Percentiles rank a stretch among this genome's conserved stretches.
phyloP scores from a whole-genome alignment of 2,113 vertebrate genomes.

The Catharus fuscescens region DNA sequence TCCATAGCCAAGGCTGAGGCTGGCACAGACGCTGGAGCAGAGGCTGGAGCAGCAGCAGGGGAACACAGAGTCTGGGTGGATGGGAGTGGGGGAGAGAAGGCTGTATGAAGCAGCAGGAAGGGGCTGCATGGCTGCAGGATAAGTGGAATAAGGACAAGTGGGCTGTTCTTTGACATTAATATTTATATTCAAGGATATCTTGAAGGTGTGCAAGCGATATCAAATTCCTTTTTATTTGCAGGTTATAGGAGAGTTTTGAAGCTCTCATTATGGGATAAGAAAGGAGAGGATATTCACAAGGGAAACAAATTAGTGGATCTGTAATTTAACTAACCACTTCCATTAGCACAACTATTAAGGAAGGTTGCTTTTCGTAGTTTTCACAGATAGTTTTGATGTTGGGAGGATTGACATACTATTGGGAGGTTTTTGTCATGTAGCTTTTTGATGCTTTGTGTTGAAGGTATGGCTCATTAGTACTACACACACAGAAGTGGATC shows the following conservation, averaged over 20 bases:
- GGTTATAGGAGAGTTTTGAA: background rate
- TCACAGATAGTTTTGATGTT: background rate
- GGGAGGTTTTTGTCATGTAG: background rate
- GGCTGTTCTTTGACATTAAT: background rate
- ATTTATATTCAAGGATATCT: background rate
- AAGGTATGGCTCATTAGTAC: background rate
- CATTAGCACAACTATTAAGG: background rate
- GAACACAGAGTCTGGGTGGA: too few species aligned
- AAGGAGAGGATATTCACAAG: background rate
- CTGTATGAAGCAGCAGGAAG: too few species aligned
- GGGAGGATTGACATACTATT: background rate
- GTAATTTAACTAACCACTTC: background rate
- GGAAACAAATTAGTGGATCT: background rate
- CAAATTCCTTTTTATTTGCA: background rate
- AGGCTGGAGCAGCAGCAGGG: background rate
- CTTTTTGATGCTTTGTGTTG: background rate
- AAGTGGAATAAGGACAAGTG: background rate
- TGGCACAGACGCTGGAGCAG: accelerated
- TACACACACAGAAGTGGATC: background rate
- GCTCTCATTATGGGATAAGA: background rate
- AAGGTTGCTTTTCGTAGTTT: background rate
- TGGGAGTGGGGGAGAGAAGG: too few species aligned
- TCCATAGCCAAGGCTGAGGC: background rate
- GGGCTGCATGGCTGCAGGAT: too few species aligned
- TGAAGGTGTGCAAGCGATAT: background rate